phyloP scores from a whole-genome alignment of 2,797 vertebrate genomes.

The Sebastes taczanowskii region DNA sequence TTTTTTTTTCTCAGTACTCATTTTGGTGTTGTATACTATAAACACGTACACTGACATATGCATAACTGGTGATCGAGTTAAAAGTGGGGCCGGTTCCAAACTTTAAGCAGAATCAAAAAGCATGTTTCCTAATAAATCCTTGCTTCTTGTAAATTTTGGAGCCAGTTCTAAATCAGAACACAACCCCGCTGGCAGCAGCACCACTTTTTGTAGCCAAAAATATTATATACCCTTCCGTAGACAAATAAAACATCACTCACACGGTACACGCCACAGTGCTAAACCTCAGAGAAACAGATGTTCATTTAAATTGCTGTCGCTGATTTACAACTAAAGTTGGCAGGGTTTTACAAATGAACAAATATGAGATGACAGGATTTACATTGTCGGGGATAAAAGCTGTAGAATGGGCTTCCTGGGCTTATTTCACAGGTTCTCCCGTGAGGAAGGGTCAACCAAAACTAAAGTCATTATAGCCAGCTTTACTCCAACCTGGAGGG shows the following conservation, averaged over 20 bases:
- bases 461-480: conserved; percentile 67
- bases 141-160: conserved; percentile 31
- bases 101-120: conserved; percentile 19
- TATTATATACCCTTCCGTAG: conserved; percentile 38
- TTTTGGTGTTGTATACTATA: not conserved
- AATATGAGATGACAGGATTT: conserved; percentile 46
- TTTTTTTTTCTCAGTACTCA: not conserved
- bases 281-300: conserved; percentile 60
- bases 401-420: not conserved
- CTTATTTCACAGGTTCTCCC: conserved; percentile 22
- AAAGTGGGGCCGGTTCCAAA: not conserved
- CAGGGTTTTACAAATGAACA: conserved; percentile 39
- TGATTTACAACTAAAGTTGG: conserved; percentile 55
- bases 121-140: conserved; percentile 26
- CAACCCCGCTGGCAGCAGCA: conserved; percentile 43
- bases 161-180: conserved; percentile 37
- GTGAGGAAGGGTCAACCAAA: conserved; percentile 40
- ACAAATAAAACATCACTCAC: conserved; percentile 58
- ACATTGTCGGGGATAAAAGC: conserved; percentile 31
- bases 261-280: conserved; percentile 14
- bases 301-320: conserved; percentile 41
- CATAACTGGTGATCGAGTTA: not conserved
- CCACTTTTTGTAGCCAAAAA: conserved; percentile 40
- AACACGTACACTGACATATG: not conserved
- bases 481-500: conserved; percentile 59